Percentiles rank a stretch among this genome's conserved stretches.
Conservation (phyloP, 2,888 invertebrate species). For the Tipula unca region DNA sequence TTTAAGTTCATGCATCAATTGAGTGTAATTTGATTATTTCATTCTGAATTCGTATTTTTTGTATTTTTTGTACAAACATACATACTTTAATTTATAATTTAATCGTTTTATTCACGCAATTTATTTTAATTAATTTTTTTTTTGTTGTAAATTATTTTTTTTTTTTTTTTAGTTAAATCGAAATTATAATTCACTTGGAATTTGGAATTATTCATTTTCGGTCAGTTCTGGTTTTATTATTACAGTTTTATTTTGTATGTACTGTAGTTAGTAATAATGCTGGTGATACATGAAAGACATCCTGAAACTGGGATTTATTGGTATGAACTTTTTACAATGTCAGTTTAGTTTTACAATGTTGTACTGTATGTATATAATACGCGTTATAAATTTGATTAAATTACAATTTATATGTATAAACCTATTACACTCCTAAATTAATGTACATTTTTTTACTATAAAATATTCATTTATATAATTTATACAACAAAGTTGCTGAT, state of each 20-base stretch:
- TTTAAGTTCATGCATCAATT: too few species aligned
- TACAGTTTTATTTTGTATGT: not conserved
- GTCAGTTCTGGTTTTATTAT: not conserved
- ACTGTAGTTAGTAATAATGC: too few species aligned
- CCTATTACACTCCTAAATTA: not conserved
- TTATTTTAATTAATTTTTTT: not conserved
- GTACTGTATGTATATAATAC: not conserved
- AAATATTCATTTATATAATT: not conserved
- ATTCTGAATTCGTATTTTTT: not conserved
- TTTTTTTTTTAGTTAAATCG: not conserved
- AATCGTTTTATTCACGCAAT: not conserved
- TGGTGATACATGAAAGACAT: too few species aligned
- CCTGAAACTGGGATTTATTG: not conserved
- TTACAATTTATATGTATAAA: not conserved
- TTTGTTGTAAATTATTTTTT: not conserved
- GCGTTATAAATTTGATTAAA: not conserved
- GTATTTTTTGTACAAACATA: not conserved
- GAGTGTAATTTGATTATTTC: not conserved
- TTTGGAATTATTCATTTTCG: not conserved
- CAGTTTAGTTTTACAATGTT: not conserved
- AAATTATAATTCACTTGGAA: not conserved
- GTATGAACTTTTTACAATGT: not conserved
- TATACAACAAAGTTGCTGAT: too few species aligned
- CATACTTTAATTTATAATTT: not conserved
- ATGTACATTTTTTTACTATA: too few species aligned